Base-by-base conservation (phyloP, 1,140 invertebrate genomes). In the Drosophila burlai region DNA sequence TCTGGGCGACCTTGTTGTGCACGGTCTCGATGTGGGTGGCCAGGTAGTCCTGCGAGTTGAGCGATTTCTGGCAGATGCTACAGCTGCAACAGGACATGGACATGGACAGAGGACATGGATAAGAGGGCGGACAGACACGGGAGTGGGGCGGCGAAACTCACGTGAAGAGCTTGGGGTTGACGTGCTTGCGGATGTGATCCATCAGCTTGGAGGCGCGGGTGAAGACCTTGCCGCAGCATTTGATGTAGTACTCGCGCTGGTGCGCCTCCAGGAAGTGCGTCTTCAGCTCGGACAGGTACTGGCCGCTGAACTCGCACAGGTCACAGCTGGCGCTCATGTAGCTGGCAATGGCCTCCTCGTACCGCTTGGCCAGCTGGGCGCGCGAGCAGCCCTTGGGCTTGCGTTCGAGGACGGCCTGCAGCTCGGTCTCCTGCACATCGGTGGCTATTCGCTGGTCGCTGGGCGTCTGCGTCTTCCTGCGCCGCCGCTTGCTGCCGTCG, bases 131-230 rank as follows among this genome's bases (percentile, higher is more conserved):
- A 24, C 2, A 15, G 3, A 47, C 21, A 29, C 29, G 29, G 24
- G 24, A 26, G 24, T 26, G 21, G 21, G 21, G 24, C 24, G 24
- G 0, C 26, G 16, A 6, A 29, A 77, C 74, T 80, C 60, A 92
- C 91, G 86, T 92, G 36, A 91, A 92, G 24, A 85, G 78, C 38
- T 91, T 89, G 52, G 91, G 91, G 64, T 92, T 91, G 24, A 86
- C 62, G 55, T 92, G 91, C 62, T 90, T 92, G 52, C 90, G 79
- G 40, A 92, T 76, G 63, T 92, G 91, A 36, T 92, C 89, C 69
- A 91, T 84, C 2, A 91, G 83, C 38, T 91, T 91, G 46, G 76
- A 78, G 9, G 83, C 72, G 24, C 86, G 76, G n/a, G 66, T 71
- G 36, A 87, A 92, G 34, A 80, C 63, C 63, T 83, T 92, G 50